Evolutionary conservation across 2,797 vertebrate genomes (phyloP), one percentile per base, ranked within the genome.

Genomic region (Sebastes nivosus): DNA sequence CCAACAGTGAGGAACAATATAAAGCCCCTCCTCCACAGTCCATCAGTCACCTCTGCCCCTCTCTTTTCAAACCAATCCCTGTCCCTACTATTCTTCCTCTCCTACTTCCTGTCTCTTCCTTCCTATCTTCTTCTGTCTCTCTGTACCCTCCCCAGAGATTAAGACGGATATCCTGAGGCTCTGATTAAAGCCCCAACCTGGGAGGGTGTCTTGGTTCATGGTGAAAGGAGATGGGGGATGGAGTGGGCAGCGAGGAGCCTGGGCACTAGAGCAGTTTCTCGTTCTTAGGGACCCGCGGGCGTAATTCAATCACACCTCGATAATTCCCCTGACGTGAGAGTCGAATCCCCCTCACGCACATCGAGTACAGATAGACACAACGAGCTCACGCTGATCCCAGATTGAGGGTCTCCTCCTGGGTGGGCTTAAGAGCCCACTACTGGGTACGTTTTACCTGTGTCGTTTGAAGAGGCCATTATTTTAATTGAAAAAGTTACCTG

Each of bases 251-350:
- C 46, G 59, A 75, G 52, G 24, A 64, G 25, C 29, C 29, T n/a
- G 36, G 78, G 80, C 72, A 75, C 60, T 46, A 63, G 67, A 83
- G 61, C 58, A 77, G 80, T 71, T 88, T 89, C 83, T 67, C 73
- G 60, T 82, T 83, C 84, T 87, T 77, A 73, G 82, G 65, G 84
- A 86, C 83, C 83, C 36, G 2, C 24, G 8, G 85, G 92, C 64
- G 34, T 93, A 88, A 93, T 94, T 94, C 93, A 93, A 94, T 94
- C 92, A 92, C 85, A 92, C 88, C 90, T 88, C 78, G 68, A 94
- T 90, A 92, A 94, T 93, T 93, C 91, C 93, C 90, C 84, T 68
- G 87, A 93, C 87, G 87, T 79, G 61, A 80, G 78, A 92, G 86
- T 82, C 67, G 29, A 87, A 89, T 79, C 82, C 84, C 82, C 75